Conservation (phyloP, 2,113 vertebrate species). For the Tachysurus vachellii region DNA sequence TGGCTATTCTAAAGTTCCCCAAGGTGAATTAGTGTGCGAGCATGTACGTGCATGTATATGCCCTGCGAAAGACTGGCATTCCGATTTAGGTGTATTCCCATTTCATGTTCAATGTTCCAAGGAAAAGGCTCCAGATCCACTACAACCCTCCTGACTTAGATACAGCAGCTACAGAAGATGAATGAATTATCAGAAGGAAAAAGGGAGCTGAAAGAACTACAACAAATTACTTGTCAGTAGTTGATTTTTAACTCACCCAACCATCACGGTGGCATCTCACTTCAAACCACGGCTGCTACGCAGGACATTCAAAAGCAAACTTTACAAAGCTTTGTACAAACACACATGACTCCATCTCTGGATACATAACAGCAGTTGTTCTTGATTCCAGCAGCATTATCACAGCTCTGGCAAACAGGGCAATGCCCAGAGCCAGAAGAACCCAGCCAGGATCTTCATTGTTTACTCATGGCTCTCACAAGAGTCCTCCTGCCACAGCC, state of each 20-base stretch:
- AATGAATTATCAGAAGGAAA: not conserved
- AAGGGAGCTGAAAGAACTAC: slow-evolving; percentile 3
- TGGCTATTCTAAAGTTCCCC: not conserved
- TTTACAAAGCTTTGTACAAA: slow-evolving; percentile 52
- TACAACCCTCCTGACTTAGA: not conserved
- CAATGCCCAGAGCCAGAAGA: slow-evolving; percentile 53
- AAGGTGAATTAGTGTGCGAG: not conserved
- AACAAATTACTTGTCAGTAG: not conserved
- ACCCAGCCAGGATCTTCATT: slow-evolving; percentile 73
- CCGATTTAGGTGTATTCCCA: not conserved
- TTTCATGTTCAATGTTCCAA: not conserved
- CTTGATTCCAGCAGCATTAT: slow-evolving; percentile 56
- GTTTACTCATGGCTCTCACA: slow-evolving; percentile 72
- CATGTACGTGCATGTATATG: not conserved
- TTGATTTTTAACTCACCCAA: slow-evolving; percentile 16
- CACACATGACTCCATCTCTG: slow-evolving; percentile 51
- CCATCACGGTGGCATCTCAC: not conserved
- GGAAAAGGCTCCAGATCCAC: not conserved
- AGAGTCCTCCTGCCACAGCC: slow-evolving; percentile 73
- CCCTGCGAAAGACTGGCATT: not conserved
- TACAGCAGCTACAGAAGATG: not conserved
- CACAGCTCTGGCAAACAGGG: slow-evolving; percentile 51
- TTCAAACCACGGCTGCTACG: slow-evolving; percentile 16
- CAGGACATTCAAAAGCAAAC: slow-evolving; percentile 45
- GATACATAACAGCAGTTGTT: slow-evolving; percentile 46